Evolutionary conservation across 2,113 vertebrate species (phyloP).

Genomic region (Pedionomus torquatus): DNA sequence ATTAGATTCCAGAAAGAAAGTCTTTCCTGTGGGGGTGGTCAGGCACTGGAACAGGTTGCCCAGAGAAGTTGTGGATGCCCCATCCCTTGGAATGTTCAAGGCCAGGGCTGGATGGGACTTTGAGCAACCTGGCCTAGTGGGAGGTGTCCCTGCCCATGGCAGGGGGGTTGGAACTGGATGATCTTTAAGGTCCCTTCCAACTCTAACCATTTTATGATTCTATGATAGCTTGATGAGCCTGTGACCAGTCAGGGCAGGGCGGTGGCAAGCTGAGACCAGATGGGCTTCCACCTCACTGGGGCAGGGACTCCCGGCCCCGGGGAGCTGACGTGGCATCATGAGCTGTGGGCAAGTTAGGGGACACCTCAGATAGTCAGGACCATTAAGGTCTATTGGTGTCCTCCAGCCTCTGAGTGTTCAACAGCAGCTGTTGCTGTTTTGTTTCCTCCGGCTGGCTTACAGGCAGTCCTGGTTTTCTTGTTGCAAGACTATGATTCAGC

Average conservation of each 20-base stretch:
- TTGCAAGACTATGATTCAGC: constrained; percentile 34
- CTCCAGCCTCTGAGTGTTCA: neutral
- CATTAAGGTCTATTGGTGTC: neutral
- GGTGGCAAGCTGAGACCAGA: accelerated
- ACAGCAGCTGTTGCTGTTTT: neutral
- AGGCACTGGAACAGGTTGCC: too few species aligned
- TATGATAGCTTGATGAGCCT: neutral
- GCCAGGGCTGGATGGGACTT: too few species aligned
- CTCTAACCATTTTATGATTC: too few species aligned
- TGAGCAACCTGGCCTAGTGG: too few species aligned
- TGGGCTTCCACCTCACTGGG: accelerated
- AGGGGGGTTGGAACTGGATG: too few species aligned
- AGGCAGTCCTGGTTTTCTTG: neutral
- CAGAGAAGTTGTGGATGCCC: too few species aligned
- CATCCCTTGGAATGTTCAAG: too few species aligned
- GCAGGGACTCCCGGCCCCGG: accelerated
- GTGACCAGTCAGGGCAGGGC: too few species aligned
- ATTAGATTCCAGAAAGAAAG: too few species aligned
- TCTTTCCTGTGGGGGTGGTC: too few species aligned
- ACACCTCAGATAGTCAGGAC: neutral
- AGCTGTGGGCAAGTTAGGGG: neutral
- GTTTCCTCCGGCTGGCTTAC: neutral
- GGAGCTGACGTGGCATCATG: neutral
- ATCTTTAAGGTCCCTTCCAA: too few species aligned
- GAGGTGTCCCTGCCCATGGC: too few species aligned